A percentile compares a stretch with the other conserved stretches of the same genome.
These are phyloP conservation scores for Paedocypris sp. DNA, from an alignment of 2,113 vertebrate species.

Conservation along the genomic window DNA sequence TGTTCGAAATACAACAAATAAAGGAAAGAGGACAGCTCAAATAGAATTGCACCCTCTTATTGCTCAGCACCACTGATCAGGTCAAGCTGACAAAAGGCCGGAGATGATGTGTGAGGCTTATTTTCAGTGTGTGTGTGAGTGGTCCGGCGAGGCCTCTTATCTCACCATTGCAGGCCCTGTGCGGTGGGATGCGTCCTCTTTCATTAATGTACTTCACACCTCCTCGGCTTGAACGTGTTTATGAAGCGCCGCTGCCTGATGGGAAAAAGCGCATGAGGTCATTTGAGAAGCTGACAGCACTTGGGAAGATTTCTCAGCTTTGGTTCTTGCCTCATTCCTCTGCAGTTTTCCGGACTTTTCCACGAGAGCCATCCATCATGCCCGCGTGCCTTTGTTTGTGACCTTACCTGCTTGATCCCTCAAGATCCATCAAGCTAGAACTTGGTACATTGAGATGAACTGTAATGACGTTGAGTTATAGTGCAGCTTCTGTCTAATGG, in stretches of 20 bases:
- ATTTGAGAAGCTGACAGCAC: not conserved
- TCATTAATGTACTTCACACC: slow-evolving; percentile 22
- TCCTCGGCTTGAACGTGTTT: slow-evolving; percentile 22
- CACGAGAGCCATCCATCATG: slow-evolving; percentile 23
- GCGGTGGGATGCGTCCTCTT: slow-evolving; percentile 3
- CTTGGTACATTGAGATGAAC: slow-evolving; percentile 1
- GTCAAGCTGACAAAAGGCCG: slow-evolving; percentile 5
- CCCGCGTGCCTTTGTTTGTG: slow-evolving; percentile 17
- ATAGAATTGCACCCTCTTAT: slow-evolving; percentile 2
- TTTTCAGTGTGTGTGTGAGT: slow-evolving; percentile 23
- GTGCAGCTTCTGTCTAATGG: not conserved
- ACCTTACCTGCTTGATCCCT: slow-evolving; percentile 20
- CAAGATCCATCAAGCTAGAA: slow-evolving; percentile 17
- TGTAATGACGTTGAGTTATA: slow-evolving; percentile 11
- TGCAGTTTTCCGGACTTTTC: not conserved
- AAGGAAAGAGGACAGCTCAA: slow-evolving; percentile 5
- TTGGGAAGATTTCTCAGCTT: slow-evolving; percentile 9
- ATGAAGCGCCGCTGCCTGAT: slow-evolving; percentile 8
- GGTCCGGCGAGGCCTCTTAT: slow-evolving; percentile 27
- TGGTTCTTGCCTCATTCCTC: not conserved
- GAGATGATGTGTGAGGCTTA: slow-evolving; percentile 17
- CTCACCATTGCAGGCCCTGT: slow-evolving; percentile 21
- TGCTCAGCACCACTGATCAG: not conserved
- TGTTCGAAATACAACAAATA: slow-evolving; percentile 17
- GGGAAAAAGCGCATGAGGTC: slow-evolving; percentile 6